A percentile compares a stretch with the other conserved stretches of the same genome.
phyloP scores from a whole-genome alignment of 2,888 invertebrate genomes.

The Leptogaster cylindrica region DNA sequence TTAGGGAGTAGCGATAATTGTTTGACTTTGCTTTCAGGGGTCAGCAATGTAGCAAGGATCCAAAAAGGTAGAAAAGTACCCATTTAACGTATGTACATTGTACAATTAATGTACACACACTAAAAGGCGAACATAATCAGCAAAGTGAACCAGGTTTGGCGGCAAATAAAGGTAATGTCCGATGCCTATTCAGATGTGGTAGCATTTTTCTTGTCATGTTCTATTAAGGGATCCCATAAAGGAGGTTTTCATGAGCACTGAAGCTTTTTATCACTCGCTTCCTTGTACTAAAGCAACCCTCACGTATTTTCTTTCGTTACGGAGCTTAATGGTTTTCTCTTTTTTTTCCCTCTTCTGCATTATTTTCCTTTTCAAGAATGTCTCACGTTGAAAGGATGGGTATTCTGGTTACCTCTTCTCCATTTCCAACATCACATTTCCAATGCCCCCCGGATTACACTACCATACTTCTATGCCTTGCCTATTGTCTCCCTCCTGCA shows the following conservation, averaged over 20 bases:
- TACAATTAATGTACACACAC: conserved; percentile 4
- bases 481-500: not conserved
- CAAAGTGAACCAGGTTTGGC: conserved; percentile 39
- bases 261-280: conserved; percentile 25
- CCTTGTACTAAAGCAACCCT: not conserved
- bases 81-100: conserved; percentile 29
- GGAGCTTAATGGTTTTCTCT: too few relatives aligned
- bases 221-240: conserved; percentile 31
- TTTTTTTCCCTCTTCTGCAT: not conserved
- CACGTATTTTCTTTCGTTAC: not conserved
- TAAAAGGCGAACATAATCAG: conserved; percentile 37
- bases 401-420: not conserved
- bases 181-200: conserved; percentile 45
- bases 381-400: not conserved
- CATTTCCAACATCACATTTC: not conserved
- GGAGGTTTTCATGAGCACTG: conserved; percentile 8
- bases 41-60: too few relatives aligned
- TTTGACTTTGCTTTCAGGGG: not conserved
- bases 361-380: not conserved
- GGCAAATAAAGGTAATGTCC: conserved; percentile 45
- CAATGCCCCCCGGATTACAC: not conserved
- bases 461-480: too few relatives aligned
- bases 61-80: conserved; percentile 10
- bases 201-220: conserved; percentile 39
- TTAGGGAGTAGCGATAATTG: too few relatives aligned